A percentile compares a stretch with the other conserved stretches of the same genome.
Evolutionary conservation across 1,140 invertebrate genomes (phyloP).

Genomic region (Hylaeus volcanicus): DNA sequence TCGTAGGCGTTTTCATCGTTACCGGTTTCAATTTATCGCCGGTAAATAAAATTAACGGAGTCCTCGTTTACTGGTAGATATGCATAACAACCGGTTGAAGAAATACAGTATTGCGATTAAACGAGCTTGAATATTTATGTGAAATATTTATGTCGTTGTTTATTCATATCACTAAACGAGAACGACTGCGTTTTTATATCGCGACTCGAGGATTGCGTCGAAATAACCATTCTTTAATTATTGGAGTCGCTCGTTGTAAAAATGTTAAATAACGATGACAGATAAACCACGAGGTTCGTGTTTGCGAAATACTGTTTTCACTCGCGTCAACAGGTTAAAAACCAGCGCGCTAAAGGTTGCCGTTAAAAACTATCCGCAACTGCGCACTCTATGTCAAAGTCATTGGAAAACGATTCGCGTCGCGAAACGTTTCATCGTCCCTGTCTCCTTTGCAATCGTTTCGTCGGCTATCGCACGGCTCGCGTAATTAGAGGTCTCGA

Average conservation of each 20-base stretch:
- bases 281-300: too few relatives aligned
- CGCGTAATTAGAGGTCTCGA: background rate
- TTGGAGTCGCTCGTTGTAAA: too few relatives aligned
- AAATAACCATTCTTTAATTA: background rate
- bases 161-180: background rate
- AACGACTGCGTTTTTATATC: background rate
- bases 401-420: background rate
- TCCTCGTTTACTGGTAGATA: background rate
- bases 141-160: background rate
- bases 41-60: conserved; percentile 25
- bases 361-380: too few relatives aligned
- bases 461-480: background rate
- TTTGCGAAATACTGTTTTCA: too few relatives aligned
- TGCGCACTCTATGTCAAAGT: background rate
- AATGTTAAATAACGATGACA: too few relatives aligned
- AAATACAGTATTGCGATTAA: background rate
- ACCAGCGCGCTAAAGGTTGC: too few relatives aligned
- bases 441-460: background rate
- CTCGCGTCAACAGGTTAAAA: too few relatives aligned
- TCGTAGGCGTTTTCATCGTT: conserved; percentile 32
- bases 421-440: background rate
- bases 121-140: background rate
- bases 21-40: conserved; percentile 33
- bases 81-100: conserved; percentile 12
- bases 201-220: too few relatives aligned